A percentile compares a stretch with the other conserved stretches of the same genome.
Conservation (phyloP, 2,797 vertebrate species). For the Iguana delicatissima region DNA sequence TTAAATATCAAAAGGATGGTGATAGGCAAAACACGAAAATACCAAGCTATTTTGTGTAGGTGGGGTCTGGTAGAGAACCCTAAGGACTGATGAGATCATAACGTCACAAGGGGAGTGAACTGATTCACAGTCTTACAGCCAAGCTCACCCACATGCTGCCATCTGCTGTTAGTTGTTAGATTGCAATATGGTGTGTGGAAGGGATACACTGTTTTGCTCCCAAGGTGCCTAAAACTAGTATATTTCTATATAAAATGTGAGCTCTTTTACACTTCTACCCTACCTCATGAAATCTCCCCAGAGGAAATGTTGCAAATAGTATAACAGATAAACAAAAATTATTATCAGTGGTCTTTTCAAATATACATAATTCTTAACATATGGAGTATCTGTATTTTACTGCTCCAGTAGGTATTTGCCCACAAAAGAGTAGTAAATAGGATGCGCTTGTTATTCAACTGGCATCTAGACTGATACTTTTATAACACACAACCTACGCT, state of each 20-base stretch:
- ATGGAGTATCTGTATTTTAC: not conserved
- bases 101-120: not conserved
- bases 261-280: not conserved
- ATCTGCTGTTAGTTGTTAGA: not conserved
- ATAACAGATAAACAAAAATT: not conserved
- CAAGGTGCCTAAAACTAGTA: not conserved
- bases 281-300: not conserved
- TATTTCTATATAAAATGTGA: not conserved
- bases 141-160: not conserved
- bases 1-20: not conserved
- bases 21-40: not conserved
- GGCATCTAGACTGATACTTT: not conserved
- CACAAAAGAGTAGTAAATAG: not conserved
- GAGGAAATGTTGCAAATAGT: not conserved
- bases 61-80: not conserved
- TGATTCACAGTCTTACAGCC: not conserved
- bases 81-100: not conserved
- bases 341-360: not conserved
- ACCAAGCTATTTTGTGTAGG: not conserved
- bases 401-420: not conserved
- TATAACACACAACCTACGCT: not conserved
- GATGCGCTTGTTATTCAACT: not conserved
- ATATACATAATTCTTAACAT: not conserved
- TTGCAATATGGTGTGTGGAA: slow-evolving; percentile 1
- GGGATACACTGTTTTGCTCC: not conserved